A percentile compares a stretch with the other conserved stretches of the same genome.
Evolutionary conservation across 1,140 invertebrate genomes (phyloP).

Genomic region (Pteromalus puparum): DNA sequence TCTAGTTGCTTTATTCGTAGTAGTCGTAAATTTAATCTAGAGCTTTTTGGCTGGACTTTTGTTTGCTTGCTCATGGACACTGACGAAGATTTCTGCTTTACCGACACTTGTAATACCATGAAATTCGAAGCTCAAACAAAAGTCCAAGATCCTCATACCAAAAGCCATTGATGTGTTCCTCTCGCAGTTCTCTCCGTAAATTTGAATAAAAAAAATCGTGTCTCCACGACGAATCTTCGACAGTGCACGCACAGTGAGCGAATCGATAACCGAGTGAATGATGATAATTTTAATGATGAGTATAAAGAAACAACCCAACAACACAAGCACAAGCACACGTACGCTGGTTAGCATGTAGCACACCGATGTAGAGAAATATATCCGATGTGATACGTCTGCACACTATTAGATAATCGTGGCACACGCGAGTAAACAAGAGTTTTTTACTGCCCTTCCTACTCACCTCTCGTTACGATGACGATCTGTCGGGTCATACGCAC

Average conservation of each 20-base stretch:
- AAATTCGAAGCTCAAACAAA: too few species aligned
- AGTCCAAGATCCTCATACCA: too few species aligned
- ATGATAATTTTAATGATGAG: neutral
- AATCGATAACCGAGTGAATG: neutral
- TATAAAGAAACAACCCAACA: neutral
- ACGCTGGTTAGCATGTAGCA: neutral
- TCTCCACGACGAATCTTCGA: slow-evolving; percentile 12
- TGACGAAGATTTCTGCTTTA: neutral
- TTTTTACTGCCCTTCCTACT: neutral
- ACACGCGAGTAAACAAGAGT: neutral
- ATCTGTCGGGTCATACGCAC: slow-evolving; percentile 9
- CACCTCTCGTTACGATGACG: neutral
- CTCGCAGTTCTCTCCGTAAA: too few species aligned
- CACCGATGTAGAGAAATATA: slow-evolving; percentile 9
- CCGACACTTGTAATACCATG: too few species aligned
- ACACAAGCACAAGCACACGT: neutral
- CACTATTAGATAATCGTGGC: neutral
- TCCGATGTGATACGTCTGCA: slow-evolving; percentile 17
- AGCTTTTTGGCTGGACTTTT: neutral
- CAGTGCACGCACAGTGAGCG: neutral
- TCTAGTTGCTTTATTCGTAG: neutral
- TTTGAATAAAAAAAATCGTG: neutral
- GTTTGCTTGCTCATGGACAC: neutral
- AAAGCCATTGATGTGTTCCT: too few species aligned
- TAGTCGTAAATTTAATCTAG: neutral